Percentiles rank a stretch among this genome's conserved stretches.
These are phyloP conservation scores for Stomatorhinus walkeri DNA, from an alignment of 2,797 vertebrate genomes.

Conservation along the genomic window DNA sequence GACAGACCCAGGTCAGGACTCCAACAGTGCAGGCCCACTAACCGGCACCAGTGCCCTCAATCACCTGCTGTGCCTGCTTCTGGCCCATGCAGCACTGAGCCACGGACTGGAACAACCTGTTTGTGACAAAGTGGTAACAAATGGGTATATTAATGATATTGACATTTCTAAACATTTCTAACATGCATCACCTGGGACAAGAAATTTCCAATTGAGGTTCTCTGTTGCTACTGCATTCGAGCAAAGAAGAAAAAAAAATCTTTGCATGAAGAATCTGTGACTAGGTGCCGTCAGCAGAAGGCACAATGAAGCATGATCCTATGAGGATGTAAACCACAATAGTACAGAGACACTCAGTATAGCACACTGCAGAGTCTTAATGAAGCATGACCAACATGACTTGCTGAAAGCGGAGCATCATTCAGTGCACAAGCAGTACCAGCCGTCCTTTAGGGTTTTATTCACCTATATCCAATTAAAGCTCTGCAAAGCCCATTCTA, in stretches of 20 bases:
- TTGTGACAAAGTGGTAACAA: neutral
- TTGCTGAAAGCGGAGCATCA: neutral
- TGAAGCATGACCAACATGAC: neutral
- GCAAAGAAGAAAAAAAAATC: neutral
- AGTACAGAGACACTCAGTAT: neutral
- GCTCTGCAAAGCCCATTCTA: neutral
- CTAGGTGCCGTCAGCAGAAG: neutral
- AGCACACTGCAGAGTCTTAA: neutral
- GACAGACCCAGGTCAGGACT: neutral
- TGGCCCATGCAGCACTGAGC: conserved; percentile 99
- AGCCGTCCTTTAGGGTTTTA: neutral
- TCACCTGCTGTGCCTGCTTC: conserved; percentile 98
- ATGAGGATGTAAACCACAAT: neutral
- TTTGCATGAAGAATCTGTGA: neutral
- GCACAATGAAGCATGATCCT: neutral
- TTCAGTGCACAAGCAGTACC: neutral
- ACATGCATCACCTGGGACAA: neutral
- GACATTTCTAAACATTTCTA: neutral
- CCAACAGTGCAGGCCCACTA: conserved; percentile 50
- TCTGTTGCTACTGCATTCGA: neutral
- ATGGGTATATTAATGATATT: neutral
- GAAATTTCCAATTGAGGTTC: neutral
- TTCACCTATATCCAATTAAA: neutral
- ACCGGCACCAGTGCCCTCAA: conserved; percentile 97
- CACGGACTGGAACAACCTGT: conserved; percentile 95